A percentile compares a stretch with the other conserved stretches of the same genome.
These are phyloP conservation scores for Corythornis vintsioides DNA, from an alignment of 2,113 vertebrate species.

Conservation along the genomic window DNA sequence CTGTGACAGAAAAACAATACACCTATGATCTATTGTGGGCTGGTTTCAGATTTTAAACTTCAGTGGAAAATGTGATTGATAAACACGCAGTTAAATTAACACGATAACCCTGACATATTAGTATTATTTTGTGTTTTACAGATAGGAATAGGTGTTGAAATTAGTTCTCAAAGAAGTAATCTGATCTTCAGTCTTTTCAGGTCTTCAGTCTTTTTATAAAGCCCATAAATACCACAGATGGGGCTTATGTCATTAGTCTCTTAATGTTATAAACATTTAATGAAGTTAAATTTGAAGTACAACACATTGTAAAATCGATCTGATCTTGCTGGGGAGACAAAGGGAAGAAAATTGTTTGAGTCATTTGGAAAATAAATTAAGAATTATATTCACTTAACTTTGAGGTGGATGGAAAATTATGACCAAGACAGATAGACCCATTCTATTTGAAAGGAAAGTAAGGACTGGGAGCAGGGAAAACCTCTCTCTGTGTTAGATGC, in stretches of 20 bases:
- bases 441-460: background rate
- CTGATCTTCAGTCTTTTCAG: background rate
- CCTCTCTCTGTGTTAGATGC: background rate
- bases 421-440: background rate
- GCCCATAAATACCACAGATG: slow-evolving; percentile 28
- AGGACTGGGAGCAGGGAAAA: background rate
- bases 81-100: background rate
- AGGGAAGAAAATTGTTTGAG: slow-evolving; percentile 46
- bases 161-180: background rate
- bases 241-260: slow-evolving; percentile 43
- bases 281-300: slow-evolving; percentile 64
- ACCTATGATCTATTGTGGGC: background rate
- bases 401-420: slow-evolving; percentile 18
- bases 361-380: slow-evolving; percentile 55
- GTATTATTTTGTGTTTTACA: background rate
- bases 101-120: background rate
- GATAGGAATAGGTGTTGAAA: slow-evolving; percentile 12
- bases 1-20: slow-evolving; percentile 20
- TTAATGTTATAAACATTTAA: slow-evolving; percentile 64
- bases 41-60: background rate
- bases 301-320: slow-evolving; percentile 55
- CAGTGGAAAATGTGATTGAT: background rate
- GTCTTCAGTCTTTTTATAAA: slow-evolving; percentile 6
- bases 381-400: slow-evolving; percentile 51
- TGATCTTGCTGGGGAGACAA: slow-evolving; percentile 30